phyloP scores from a whole-genome alignment of 2,113 vertebrate genomes.

The Apaloderma vittatum region DNA sequence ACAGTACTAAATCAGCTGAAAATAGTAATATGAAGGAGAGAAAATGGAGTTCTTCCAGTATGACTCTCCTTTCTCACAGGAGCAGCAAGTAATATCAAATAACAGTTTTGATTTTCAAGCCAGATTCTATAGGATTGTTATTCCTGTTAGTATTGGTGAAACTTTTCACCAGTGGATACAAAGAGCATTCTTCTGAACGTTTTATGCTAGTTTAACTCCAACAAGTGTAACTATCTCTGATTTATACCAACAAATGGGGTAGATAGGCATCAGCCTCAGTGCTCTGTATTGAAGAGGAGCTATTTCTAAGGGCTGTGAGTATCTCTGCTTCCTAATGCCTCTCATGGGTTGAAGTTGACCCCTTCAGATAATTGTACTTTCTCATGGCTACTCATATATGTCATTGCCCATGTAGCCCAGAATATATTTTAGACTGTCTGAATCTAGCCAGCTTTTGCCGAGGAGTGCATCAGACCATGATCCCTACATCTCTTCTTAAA shows the following conservation, averaged over 20 bases:
- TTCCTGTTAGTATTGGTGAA: background rate
- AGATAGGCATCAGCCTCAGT: background rate
- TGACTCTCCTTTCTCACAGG: background rate
- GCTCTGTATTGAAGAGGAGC: background rate
- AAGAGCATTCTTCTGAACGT: background rate
- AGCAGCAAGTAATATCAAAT: constrained; percentile 4
- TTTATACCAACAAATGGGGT: background rate
- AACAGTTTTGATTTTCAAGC: background rate
- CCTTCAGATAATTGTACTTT: background rate
- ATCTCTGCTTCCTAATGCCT: background rate
- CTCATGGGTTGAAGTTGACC: background rate
- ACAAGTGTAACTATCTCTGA: background rate
- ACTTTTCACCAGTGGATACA: background rate
- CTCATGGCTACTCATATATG: background rate
- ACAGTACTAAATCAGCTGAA: background rate
- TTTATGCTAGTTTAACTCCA: background rate
- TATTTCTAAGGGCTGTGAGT: background rate
- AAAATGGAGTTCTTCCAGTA: background rate
- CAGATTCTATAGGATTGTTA: background rate
- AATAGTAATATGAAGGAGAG: background rate
- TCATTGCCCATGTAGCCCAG: background rate
- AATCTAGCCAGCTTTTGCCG: background rate
- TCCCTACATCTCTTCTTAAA: background rate
- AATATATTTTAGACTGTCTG: background rate
- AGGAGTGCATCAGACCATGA: background rate